These are phyloP conservation scores for Sphecodes monilicornis DNA, from an alignment of 2,888 invertebrate genomes.

Conservation along the genomic window DNA sequence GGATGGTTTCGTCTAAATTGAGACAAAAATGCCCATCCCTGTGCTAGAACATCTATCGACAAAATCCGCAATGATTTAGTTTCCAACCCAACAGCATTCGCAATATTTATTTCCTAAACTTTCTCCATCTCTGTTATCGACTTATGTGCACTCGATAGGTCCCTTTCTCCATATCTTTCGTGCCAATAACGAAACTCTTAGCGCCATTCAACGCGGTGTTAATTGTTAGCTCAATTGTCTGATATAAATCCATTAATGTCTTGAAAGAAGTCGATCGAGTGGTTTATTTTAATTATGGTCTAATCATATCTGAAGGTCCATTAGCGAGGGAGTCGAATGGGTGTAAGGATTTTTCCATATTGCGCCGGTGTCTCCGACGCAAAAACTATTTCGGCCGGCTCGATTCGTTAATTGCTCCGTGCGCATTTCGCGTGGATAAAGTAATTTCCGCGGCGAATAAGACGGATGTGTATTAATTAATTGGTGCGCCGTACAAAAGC, in stretches of 20 bases:
- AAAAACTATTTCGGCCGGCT: slow-evolving; percentile 12
- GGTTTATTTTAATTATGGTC: slow-evolving; percentile 25
- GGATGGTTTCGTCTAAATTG: too few species aligned
- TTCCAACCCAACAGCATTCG: too few species aligned
- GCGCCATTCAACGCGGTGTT: not conserved
- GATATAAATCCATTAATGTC: slow-evolving; percentile 8
- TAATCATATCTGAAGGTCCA: not conserved
- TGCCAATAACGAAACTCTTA: not conserved
- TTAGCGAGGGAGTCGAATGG: slow-evolving; percentile 4
- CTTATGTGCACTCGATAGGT: too few species aligned
- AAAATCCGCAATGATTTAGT: too few species aligned
- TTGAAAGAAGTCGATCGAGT: slow-evolving; percentile 11
- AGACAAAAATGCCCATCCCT: too few species aligned
- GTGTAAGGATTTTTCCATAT: not conserved
- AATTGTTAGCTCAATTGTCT: slow-evolving; percentile 18
- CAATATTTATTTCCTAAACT: not conserved
- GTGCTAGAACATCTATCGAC: too few species aligned
- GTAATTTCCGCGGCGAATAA: slow-evolving; percentile 36
- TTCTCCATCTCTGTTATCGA: not conserved
- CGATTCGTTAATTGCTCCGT: slow-evolving; percentile 34
- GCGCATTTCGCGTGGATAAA: slow-evolving; percentile 19
- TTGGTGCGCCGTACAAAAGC: slow-evolving; percentile 40
- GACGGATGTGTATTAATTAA: slow-evolving; percentile 55
- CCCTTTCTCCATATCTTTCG: not conserved
- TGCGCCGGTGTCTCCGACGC: not conserved